Evolutionary conservation across 1,140 invertebrate species (phyloP).

Genomic region (Drosophila rhopaloa): DNA sequence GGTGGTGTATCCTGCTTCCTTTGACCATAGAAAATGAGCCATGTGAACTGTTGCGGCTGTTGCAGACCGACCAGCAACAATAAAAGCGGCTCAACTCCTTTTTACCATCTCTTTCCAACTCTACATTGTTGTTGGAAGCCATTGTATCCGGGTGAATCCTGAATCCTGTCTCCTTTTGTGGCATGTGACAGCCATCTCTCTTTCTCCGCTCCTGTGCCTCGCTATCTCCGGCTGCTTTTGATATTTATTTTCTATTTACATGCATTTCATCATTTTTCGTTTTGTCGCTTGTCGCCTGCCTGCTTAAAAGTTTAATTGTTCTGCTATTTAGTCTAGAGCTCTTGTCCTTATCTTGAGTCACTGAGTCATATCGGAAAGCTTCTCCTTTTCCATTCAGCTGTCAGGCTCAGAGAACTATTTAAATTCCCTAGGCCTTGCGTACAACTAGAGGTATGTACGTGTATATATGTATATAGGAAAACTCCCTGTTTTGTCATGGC

Average conservation of each 20-base stretch:
- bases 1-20: slow-evolving; percentile 55
- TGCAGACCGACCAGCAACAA: slow-evolving; percentile 34
- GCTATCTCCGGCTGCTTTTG: slow-evolving; percentile 27
- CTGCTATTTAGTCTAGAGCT: slow-evolving; percentile 56
- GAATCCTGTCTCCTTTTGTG: slow-evolving; percentile 56
- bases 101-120: slow-evolving; percentile 3
- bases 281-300: slow-evolving; percentile 42
- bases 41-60: slow-evolving; percentile 79
- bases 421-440: slow-evolving; percentile 15
- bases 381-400: slow-evolving; percentile 49
- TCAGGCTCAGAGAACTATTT: slow-evolving; percentile 57
- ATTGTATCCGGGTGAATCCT: slow-evolving; percentile 58
- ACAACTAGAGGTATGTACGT: background rate
- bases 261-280: slow-evolving; percentile 70
- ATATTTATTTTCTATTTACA: slow-evolving; percentile 77
- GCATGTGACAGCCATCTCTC: slow-evolving; percentile 62
- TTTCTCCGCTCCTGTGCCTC: background rate
- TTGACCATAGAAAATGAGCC: slow-evolving; percentile 79
- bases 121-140: slow-evolving; percentile 39
- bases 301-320: slow-evolving; percentile 80
- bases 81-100: slow-evolving; percentile 38
- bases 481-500: slow-evolving; percentile 13
- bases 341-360: slow-evolving; percentile 30
- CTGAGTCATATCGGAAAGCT: slow-evolving; percentile 2
- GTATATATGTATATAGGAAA: background rate